phyloP scores from a whole-genome alignment of 2,113 vertebrate species.

The Paraplagusia blochii region DNA sequence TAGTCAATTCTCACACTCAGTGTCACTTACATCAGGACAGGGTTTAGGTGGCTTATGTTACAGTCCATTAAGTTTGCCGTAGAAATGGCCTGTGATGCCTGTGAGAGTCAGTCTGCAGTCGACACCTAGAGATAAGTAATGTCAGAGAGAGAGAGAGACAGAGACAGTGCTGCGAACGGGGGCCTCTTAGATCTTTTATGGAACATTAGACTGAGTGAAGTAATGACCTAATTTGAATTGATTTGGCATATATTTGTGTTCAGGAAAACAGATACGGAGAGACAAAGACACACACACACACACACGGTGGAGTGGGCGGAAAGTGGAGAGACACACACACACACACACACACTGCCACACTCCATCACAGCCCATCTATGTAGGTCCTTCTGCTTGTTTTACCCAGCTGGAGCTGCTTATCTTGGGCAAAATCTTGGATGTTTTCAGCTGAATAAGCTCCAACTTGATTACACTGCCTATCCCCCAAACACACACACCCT shows the following conservation, averaged over 20 bases:
- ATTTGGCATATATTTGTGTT: constrained; percentile 57
- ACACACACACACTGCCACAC: constrained; percentile 25
- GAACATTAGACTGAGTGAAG: constrained; percentile 67
- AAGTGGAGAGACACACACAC: neutral
- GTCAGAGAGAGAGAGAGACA: constrained; percentile 57
- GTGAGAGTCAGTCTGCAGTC: constrained; percentile 46
- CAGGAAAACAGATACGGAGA: constrained; percentile 38
- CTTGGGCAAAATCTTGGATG: constrained; percentile 52
- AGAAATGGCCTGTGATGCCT: constrained; percentile 53
- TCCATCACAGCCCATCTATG: constrained; percentile 46
- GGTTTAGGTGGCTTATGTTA: constrained; percentile 66
- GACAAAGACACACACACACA: constrained; percentile 17
- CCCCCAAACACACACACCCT: neutral
- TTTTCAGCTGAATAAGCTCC: constrained; percentile 66
- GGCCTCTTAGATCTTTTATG: constrained; percentile 67
- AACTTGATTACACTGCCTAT: constrained; percentile 55
- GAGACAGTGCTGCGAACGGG: constrained; percentile 58
- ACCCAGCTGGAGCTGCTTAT: constrained; percentile 58
- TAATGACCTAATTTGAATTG: constrained; percentile 71
- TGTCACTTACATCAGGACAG: constrained; percentile 49
- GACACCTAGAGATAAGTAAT: constrained; percentile 68
- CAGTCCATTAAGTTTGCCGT: constrained; percentile 62
- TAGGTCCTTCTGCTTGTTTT: constrained; percentile 45
- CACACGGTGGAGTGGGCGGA: neutral
- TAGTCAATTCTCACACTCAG: constrained; percentile 45